These are phyloP conservation scores for Hyla sarda DNA, from an alignment of 2,113 vertebrate genomes.

Conservation along the genomic window DNA sequence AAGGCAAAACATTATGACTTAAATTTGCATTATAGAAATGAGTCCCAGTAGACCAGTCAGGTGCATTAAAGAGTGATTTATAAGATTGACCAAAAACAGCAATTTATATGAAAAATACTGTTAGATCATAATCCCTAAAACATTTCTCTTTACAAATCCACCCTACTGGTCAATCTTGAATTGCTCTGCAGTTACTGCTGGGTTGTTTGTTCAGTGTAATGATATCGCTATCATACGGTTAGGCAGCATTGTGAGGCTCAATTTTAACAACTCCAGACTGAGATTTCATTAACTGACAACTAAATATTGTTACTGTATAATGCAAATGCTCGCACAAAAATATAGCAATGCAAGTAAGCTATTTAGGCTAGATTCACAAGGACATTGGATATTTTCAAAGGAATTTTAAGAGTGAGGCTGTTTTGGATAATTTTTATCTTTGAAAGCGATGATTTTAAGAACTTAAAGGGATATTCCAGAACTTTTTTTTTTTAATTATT, in stretches of 20 bases:
- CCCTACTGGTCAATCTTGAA: slow-evolving; percentile 15
- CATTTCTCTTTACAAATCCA: slow-evolving; percentile 30
- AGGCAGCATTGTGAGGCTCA: not conserved
- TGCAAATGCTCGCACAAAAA: not conserved
- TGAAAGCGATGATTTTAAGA: no score
- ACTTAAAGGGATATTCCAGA: no score
- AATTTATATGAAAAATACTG: slow-evolving; percentile 22
- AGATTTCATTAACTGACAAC: not conserved
- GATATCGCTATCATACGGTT: slow-evolving; percentile 12
- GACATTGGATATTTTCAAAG: no score
- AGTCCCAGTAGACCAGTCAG: slow-evolving; percentile 9
- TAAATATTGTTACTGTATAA: not conserved
- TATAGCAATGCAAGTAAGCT: not conserved
- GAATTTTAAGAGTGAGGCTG: no score
- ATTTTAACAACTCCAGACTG: not conserved
- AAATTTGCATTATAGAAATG: slow-evolving; percentile 41
- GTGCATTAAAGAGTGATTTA: slow-evolving; percentile 8
- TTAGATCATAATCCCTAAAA: slow-evolving; percentile 1
- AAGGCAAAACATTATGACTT: slow-evolving; percentile 30
- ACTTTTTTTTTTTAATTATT: no score
- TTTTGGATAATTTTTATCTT: no score
- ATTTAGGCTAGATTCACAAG: no score
- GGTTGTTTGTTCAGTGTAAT: not conserved
- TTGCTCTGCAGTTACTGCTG: not conserved
- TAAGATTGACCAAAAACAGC: slow-evolving; percentile 28